Evolutionary conservation across 2,797 vertebrate species (phyloP), one percentile per base, ranked within the genome.

Genomic region (Okamejei kenojei): DNA sequence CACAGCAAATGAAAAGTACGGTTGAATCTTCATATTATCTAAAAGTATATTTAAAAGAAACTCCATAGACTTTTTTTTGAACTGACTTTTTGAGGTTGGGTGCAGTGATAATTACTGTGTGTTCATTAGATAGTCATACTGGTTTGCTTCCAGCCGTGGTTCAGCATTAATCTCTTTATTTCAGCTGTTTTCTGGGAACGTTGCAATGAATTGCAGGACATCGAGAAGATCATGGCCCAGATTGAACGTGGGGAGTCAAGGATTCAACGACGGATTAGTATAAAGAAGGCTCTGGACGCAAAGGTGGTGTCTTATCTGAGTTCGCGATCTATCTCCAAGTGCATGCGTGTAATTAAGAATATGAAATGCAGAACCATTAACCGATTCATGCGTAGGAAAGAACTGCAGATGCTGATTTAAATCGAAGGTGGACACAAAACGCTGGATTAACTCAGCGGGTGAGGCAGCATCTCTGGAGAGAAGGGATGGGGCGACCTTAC

Each of bases 181-280:
- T 94, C 94, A 98, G 97, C 97, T 93, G 97, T 98, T 93, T 98
- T 98, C 95, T 98, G 97, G 97, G 97, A 98, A 93, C 97, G 97
- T 77, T 98, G 97, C 94, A 98, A 97, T 95, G 97, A 98, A 93
- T 96, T 98, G 2, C 97, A 98, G 94, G 97, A 98, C 94, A 97
- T 98, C 94, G 97, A 98, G 95, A 97, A 96, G 95, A 97, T 98
- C 88, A 98, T 98, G 97, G 97, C 97, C 93, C 97, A 98, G 11
- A 97, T 98, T 94, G 97, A 98, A 96, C 96, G 97, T 93, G 97
- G 97, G 90, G 97, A 98, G 94, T 97, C 97, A 93, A 97, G 97
- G 95, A 98, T 98, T 95, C 97, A 98, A 1, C 96, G 97, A 93
- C 96, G 97, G 81, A 98, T 98, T 95, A 97, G 97, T 95, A 98